These are phyloP conservation scores for Campoplex capitator DNA, from an alignment of 2,888 invertebrate genomes.

Conservation along the genomic window DNA sequence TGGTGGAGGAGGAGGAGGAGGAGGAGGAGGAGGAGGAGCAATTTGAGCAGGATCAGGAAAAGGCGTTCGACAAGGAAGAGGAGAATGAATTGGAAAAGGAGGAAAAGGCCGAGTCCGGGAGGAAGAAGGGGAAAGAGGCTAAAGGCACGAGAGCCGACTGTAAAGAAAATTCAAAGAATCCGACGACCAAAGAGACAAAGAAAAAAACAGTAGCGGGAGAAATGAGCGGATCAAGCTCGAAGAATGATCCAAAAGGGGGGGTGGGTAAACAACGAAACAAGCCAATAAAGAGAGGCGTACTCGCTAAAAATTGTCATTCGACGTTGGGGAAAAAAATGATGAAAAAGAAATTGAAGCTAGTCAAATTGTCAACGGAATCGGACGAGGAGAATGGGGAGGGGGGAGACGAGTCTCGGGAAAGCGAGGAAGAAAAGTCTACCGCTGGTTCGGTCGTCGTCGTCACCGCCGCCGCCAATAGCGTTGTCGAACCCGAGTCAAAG, in stretches of 20 bases:
- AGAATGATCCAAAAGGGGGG: conserved; percentile 75
- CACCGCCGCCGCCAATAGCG: background rate
- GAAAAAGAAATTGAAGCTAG: conserved; percentile 82
- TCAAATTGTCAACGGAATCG: conserved; percentile 75
- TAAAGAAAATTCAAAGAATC: conserved; percentile 77
- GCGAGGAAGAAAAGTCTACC: conserved; percentile 27
- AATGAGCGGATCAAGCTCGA: conserved; percentile 72
- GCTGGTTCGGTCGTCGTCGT: background rate
- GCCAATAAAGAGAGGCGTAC: conserved; percentile 68
- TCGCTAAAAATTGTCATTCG: conserved; percentile 78
- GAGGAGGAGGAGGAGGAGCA: conserved; percentile 55
- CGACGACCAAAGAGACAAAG: conserved; percentile 79
- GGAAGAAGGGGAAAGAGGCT: conserved; percentile 80
- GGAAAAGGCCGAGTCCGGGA: conserved; percentile 69
- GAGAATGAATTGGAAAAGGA: conserved; percentile 67
- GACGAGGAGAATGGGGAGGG: conserved; percentile 69
- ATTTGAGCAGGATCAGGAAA: conserved; percentile 53
- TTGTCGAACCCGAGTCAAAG: conserved; percentile 71
- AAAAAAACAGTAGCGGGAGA: conserved; percentile 79
- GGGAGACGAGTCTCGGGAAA: conserved; percentile 42
- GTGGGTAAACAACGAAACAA: conserved; percentile 67
- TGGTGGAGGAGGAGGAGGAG: background rate
- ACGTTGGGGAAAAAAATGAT: conserved; percentile 80
- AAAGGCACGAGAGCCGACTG: conserved; percentile 77
- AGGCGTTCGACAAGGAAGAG: conserved; percentile 1